These are phyloP conservation scores for Caenorhabditis inopinata DNA, from an alignment of 1,140 invertebrate genomes.

Conservation along the genomic window DNA sequence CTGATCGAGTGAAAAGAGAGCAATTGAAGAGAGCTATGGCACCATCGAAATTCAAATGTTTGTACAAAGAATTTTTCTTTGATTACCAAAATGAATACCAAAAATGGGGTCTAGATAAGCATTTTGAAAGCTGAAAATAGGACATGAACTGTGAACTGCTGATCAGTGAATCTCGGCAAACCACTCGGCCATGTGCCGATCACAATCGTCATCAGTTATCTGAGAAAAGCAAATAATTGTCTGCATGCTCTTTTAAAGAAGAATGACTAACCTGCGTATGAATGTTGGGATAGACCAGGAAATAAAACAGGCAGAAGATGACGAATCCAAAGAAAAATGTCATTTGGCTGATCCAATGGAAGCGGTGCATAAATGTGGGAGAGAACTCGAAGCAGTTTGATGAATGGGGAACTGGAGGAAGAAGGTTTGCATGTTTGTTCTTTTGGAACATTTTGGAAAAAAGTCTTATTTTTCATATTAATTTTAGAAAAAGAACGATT, in stretches of 20 bases:
- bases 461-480: too few relatives aligned
- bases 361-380: constrained; percentile 41
- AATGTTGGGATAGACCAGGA: constrained; percentile 54
- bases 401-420: not conserved
- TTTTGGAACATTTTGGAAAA: too few relatives aligned
- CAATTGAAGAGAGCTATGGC: too few relatives aligned
- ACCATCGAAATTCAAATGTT: too few relatives aligned
- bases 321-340: constrained; percentile 54
- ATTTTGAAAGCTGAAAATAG: not conserved
- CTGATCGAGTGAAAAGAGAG: too few relatives aligned
- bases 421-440: too few relatives aligned
- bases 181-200: constrained; percentile 44
- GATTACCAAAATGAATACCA: too few relatives aligned
- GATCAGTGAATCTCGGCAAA: constrained; percentile 40
- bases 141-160: too few relatives aligned
- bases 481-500: too few relatives aligned
- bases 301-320: constrained; percentile 55
- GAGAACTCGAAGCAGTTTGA: not conserved
- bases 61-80: too few relatives aligned
- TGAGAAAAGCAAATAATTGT: not conserved
- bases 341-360: constrained; percentile 58
- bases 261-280: constrained; percentile 39
- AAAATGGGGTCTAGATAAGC: too few relatives aligned
- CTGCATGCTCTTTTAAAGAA: not conserved
- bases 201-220: constrained; percentile 34